Evolutionary conservation across 2,888 invertebrate species (phyloP), one percentile per base, ranked within the genome.

Genomic region (Dynastes tityus): DNA sequence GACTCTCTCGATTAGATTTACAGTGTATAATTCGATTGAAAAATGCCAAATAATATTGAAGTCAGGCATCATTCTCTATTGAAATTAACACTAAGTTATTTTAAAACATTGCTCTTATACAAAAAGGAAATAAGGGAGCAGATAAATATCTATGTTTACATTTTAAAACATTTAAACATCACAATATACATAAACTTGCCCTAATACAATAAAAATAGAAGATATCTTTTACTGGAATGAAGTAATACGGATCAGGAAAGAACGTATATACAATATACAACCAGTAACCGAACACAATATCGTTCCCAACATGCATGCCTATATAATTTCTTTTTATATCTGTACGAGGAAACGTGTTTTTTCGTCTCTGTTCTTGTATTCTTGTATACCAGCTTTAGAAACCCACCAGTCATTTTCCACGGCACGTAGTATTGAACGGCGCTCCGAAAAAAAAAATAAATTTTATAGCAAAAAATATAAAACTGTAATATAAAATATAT

Each of bases 391-490:
- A 22, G 67, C 67, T 68, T 68, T 68, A 37, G 45, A 68, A 68
- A 68, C 49, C 22, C 49, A 27, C 16, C 49, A 61, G 27, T 9
- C 22, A 27, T 27, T 67, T 67, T 67, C n/a, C 22, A 6, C n/a
- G 40, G 67, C 67, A 45, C 67, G 67, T n/a, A 64, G 27, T 55
- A 58, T 68, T 27, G 67, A 71, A 71, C n/a, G 37, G 27, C n/a
- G 45, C 63, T 61, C 29, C 40, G 68, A 53, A 77, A 58, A 37
- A 22, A 68, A 70, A 77, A 77, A 77, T 61, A 70, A 70, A 67
- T 61, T 77, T 77, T 77, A 77, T 77, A 63, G 77, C 77, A 49
- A 70, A 70, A 77, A 77, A 67, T 77, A 77, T 77, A 77, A 77
- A 71, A 77, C 49, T 49, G 71, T 71, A 77, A 77, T 70, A 77